Evolutionary conservation across 2,888 invertebrate genomes (phyloP), one percentile per base, ranked within the genome.

Genomic region (Athrips mouffetella): DNA sequence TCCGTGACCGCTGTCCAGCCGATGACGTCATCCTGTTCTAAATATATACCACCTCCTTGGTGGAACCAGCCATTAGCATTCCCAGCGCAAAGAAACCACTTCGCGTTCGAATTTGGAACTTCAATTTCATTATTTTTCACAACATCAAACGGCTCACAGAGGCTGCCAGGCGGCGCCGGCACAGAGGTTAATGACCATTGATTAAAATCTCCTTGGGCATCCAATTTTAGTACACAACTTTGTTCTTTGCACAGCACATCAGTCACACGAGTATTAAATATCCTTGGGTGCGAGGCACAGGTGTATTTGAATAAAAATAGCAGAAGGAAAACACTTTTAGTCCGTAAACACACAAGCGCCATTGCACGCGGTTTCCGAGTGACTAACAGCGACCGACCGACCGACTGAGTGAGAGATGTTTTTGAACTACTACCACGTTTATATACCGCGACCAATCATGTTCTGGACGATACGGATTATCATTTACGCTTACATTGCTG

Each of bases 11-110:
- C 59, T 44, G 54, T 53, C 52, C 62, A 60, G 49, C 57, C 54
- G 65, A 51, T 85, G 85, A 85, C 85, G 85, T 87, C 86, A 85
- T 63, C 67, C n/a, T 67, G 63, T 53, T 76, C 81, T 80, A 86
- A 80, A 80, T 72, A 83, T 73, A 85, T 67, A 53, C 62, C 63
- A n/a, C 59, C 71, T 55, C 83, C 83, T 67, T 80, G 80, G 55
- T 82, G 80, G 48, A 70, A 65, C 86, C 86, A 87, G 41, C 56
- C 67, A 52, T 76, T 76, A 56, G 71, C 65, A n/a, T 51, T 70
- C 58, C 68, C 73, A 44, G 73, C 82, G 70, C 87, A 87, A 62
- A 87, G 80, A 62, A 71, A 85, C 63, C 77, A 59, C 58, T 73
- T 78, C 31, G 59, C 60, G 30, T 63, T 65, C 57, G 55, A 51